Percentiles rank a stretch among this genome's conserved stretches.
phyloP scores from a whole-genome alignment of 2,888 invertebrate genomes.

The Punctoribates punctum region DNA sequence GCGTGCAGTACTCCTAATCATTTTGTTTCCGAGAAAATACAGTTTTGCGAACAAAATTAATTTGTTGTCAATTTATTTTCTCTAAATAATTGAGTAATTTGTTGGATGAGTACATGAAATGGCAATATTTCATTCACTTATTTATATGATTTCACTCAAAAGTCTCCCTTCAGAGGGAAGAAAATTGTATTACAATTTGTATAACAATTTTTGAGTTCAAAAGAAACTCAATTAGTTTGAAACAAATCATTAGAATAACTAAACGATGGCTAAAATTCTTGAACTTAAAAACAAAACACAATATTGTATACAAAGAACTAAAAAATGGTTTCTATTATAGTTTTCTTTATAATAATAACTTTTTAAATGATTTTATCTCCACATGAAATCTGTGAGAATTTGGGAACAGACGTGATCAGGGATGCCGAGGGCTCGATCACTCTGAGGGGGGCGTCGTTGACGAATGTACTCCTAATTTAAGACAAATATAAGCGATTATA shows the following conservation, averaged over 20 bases:
- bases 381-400: slow-evolving; percentile 15
- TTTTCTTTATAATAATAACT: neutral
- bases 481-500: no score
- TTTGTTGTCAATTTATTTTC: slow-evolving; percentile 29
- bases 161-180: no score
- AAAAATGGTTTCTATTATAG: neutral
- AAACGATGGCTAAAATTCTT: no score
- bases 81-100: slow-evolving; percentile 13
- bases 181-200: no score
- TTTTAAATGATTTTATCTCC: slow-evolving; percentile 32
- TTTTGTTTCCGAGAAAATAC: neutral
- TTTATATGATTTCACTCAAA: neutral
- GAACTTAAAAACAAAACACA: neutral
- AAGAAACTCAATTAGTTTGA: no score
- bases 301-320: neutral
- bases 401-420: neutral
- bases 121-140: slow-evolving; percentile 13
- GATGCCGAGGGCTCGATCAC: no score
- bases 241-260: no score
- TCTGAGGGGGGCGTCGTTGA: no score
- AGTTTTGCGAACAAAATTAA: slow-evolving; percentile 2
- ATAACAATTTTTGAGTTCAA: no score
- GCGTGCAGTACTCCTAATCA: slow-evolving; percentile 10
- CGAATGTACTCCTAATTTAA: no score
- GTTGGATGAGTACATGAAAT: neutral